Base-by-base conservation (phyloP, 2,113 vertebrate species). In the Proterorhinus semilunaris region DNA sequence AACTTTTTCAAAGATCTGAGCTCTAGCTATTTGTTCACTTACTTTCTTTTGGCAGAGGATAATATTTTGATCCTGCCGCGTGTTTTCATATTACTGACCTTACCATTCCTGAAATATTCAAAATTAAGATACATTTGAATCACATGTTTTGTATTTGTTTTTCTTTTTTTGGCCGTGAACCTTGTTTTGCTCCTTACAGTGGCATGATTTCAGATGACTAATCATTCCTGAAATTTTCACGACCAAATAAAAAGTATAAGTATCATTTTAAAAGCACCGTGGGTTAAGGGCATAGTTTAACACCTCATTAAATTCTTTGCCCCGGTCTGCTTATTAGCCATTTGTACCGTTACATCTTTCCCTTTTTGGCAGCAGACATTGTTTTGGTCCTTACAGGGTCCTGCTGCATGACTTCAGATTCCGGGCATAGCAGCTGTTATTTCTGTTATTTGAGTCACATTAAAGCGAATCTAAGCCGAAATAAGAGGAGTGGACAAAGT, bases 321-420 rank as follows among this genome's bases (percentile, higher is more conserved):
- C 6, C 55, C 42, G 53, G 53, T 55, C 17, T 27, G 53, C 17
- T 17, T 10, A 6, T 8, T 10, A 43, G 63, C 52, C 64, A 15
- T 66, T n/a, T 71, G 52, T 46, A 8, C 15, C 0, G 27, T 54
- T 53, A 65, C 67, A 55, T 27, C 53, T 69, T 78, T 72, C 16
- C 54, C 16, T 71, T 53, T 66, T 75, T 89, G 85, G 83, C 88
- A 81, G 76, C 65, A 7, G 8, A 76, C 71, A 47, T 72, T 89
- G 86, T 88, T 87, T 84, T 86, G 83, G 68, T 86, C 52, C 51
- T 81, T 36, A 64, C 21, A 21, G 65, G 63, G 69, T 68, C 44
- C 46, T 49, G 8, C 48, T 71, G 62, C 70, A 86, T 81, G 80
- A 87, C 74, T 74, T 83, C 53, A 78, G 75, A 84, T 86, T 87